Base-by-base conservation (phyloP, 2,113 vertebrate genomes). In the Macrotis lagotis region DNA sequence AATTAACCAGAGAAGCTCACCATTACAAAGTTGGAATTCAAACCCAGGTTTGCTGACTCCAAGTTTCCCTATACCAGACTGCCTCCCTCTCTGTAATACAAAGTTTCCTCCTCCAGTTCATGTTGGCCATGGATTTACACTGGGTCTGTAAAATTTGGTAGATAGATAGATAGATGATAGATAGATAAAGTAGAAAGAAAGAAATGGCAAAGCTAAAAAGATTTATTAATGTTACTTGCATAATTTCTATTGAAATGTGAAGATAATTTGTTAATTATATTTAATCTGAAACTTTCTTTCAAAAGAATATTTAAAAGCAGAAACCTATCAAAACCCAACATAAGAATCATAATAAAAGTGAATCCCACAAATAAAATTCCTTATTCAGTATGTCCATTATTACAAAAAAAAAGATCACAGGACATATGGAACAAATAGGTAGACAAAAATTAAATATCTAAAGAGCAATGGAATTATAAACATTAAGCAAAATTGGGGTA, bases 381-480 rank as follows among this genome's bases (percentile, higher is more conserved):
- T 83, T 50, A 1, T 96, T 44, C 55, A 51, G 91, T 11, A 9
- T 92, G 74, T 93, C 28, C 92, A 88, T 95, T 50, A 95, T 89
- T 50, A 49, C 9, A 53, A 88, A 74, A 91, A 96, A 53, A 5
- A 93, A 94, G 92, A 44, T 74, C 59, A 44, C n/a, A 44, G 66
- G 66, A 83, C 66, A 83, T 90, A 83, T 95, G 51, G 26, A 51
- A 48, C 1, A 94, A 50, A 94, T 96, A 90, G n/a, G 93, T 94
- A 89, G 95, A 92, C 89, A 48, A 53, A 5, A 94, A 92, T 12
- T 83, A 95, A 94, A 93, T 88, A 59, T 26, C n/a, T 50, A 22
- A 31, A 91, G 51, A 51, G 89, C 4, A 22, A 25, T 83, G 51
- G 53, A 93, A 94, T 92, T 88, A 47, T 48, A 95, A 95, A 93